Percentiles rank a stretch among this genome's conserved stretches.
Conservation (phyloP, 2,797 vertebrate species). For the Pipistrellus nathusii region DNA sequence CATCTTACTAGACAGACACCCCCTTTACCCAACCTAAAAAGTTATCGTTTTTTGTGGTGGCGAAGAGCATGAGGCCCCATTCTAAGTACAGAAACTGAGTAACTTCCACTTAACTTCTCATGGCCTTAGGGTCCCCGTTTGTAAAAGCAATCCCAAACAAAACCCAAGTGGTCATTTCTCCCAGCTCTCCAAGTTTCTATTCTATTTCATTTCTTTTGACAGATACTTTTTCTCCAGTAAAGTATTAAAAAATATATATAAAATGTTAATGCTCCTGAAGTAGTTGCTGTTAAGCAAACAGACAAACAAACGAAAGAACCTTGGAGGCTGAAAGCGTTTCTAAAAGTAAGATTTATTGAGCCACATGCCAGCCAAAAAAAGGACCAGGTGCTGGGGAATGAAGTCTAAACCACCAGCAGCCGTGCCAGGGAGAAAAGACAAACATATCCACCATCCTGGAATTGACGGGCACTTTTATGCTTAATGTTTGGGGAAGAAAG, state of each 20-base stretch:
- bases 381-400: neutral
- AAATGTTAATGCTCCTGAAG: conserved; percentile 5
- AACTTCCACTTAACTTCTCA: neutral
- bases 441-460: neutral
- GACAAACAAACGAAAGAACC: neutral
- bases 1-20: too few species aligned
- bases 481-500: neutral
- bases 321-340: neutral
- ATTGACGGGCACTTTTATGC: neutral
- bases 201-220: conserved; percentile 1
- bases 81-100: neutral
- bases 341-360: neutral
- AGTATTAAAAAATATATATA: neutral
- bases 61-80: neutral
- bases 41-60: neutral
- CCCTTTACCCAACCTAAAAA: too few species aligned
- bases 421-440: neutral
- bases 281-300: neutral
- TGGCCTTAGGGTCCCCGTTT: neutral
- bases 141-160: conserved; percentile 26
- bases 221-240: neutral
- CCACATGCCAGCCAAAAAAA: neutral
- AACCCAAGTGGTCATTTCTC: neutral
- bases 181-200: neutral
- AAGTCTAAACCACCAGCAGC: neutral